These are phyloP conservation scores for Uria lomvia DNA, from an alignment of 2,113 vertebrate species.

Conservation along the genomic window DNA sequence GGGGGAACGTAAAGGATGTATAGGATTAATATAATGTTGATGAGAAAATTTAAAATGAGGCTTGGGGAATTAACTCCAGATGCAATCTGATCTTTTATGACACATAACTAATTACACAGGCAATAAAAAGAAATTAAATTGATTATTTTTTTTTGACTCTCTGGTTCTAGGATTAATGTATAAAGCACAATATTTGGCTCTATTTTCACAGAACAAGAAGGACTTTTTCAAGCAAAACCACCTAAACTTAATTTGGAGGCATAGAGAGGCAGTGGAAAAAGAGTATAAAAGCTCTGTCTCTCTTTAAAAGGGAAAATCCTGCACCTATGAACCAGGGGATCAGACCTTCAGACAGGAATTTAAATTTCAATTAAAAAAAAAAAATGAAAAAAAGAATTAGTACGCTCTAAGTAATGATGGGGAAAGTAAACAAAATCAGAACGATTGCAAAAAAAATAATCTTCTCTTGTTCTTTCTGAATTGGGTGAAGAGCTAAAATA, in stretches of 20 bases:
- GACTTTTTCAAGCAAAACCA: background rate
- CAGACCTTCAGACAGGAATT: background rate
- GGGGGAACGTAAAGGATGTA: background rate
- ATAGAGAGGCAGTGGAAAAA: background rate
- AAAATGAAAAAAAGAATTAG: background rate
- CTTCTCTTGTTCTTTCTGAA: background rate
- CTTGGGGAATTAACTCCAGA: constrained; percentile 44
- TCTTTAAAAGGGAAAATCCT: background rate
- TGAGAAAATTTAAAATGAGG: constrained; percentile 41
- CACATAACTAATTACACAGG: constrained; percentile 51
- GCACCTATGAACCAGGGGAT: background rate
- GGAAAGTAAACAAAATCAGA: background rate
- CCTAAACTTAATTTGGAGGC: background rate
- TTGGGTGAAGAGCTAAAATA: background rate
- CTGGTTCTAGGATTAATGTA: background rate
- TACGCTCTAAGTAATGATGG: background rate
- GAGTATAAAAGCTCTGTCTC: background rate
- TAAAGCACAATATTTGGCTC: background rate
- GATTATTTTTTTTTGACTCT: constrained; percentile 40
- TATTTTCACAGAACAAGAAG: background rate
- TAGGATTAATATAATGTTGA: constrained; percentile 47
- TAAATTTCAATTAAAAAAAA: background rate
- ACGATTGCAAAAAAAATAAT: background rate
- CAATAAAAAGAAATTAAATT: constrained; percentile 52
- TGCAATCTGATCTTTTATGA: constrained; percentile 54